These are phyloP conservation scores for Mus spicilegus DNA, from an alignment of 2,113 vertebrate genomes.

Conservation along the genomic window DNA sequence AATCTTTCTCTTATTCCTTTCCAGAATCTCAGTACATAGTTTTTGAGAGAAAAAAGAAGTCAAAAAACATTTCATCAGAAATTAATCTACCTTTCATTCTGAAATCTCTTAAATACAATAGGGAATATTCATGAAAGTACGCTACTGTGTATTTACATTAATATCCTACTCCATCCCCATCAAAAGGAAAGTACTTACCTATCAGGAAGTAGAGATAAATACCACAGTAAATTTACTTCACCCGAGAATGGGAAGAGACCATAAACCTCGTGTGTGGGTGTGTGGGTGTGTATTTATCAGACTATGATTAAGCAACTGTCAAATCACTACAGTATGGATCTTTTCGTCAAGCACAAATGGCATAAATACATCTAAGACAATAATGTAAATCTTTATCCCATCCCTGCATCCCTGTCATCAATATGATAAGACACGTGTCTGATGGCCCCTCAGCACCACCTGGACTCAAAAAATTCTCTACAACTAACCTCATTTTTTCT, in stretches of 20 bases:
- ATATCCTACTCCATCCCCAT: no score
- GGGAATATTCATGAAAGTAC: no score
- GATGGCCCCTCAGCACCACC: neutral
- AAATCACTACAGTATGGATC: neutral
- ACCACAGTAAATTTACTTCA: no score
- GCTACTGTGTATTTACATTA: no score
- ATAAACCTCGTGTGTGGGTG: neutral
- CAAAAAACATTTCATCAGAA: no score
- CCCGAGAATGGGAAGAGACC: no score
- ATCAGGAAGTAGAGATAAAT: no score
- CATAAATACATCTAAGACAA: neutral
- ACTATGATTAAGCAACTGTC: neutral
- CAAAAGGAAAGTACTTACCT: no score
- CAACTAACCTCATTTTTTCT: neutral
- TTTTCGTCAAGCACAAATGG: neutral
- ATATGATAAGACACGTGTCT: neutral
- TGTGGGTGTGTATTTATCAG: neutral
- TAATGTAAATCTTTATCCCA: neutral
- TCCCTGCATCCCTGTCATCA: neutral
- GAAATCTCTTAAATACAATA: no score
- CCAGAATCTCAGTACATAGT: neutral
- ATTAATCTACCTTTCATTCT: no score
- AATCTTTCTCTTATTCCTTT: slow-evolving; percentile 1
- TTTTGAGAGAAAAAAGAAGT: neutral
- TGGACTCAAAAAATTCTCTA: neutral